phyloP scores from a whole-genome alignment of 2,113 vertebrate genomes.

The Pelecanus crispus region DNA sequence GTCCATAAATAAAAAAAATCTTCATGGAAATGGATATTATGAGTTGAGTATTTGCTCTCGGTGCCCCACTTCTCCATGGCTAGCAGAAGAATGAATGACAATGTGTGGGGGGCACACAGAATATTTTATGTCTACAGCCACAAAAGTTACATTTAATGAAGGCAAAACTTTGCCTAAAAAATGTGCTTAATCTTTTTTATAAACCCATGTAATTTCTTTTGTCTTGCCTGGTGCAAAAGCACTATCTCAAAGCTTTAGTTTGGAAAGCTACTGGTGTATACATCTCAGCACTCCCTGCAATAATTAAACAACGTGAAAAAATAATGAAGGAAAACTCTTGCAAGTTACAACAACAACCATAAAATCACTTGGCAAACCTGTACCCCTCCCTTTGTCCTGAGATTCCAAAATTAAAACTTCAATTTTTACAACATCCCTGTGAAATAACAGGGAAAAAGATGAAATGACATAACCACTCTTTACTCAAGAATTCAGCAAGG shows the following conservation, averaged over 20 bases:
- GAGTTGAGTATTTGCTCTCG: neutral
- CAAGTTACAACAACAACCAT: neutral
- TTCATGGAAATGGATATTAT: neutral
- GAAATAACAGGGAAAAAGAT: neutral
- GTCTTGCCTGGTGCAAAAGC: neutral
- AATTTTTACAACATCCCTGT: neutral
- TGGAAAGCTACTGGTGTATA: neutral
- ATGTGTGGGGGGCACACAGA: neutral
- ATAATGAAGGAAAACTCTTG: neutral
- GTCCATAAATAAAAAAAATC: neutral
- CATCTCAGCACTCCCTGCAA: neutral
- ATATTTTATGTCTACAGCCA: neutral
- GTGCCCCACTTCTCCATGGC: neutral
- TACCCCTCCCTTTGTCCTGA: neutral
- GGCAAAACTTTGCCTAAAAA: neutral
- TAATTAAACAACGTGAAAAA: neutral
- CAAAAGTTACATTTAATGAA: neutral
- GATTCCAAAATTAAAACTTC: neutral
- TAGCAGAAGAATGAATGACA: neutral
- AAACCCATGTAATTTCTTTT: neutral
- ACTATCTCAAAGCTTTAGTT: neutral
- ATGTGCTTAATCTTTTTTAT: neutral
- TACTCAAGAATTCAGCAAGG: neutral
- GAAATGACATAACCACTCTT: neutral
- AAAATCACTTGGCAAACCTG: neutral